These are phyloP conservation scores for Solenodon paradoxus DNA, from an alignment of 2,113 vertebrate genomes.

Conservation along the genomic window DNA sequence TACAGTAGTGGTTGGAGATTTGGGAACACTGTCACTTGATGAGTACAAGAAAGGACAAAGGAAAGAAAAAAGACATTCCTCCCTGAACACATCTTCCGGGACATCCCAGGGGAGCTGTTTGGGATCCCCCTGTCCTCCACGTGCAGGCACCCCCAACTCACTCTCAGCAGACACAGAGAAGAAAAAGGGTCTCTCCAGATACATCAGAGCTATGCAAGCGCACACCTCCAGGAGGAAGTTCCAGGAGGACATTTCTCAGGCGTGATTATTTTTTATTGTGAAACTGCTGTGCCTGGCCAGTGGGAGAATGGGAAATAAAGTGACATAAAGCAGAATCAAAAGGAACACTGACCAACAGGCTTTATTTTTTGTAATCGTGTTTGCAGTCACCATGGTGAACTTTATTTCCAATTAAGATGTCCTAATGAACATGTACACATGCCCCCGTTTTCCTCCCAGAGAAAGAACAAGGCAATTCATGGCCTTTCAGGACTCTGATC, in stretches of 20 bases:
- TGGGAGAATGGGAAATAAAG: constrained; percentile 63
- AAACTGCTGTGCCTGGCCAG: constrained; percentile 68
- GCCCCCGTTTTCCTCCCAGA: neutral
- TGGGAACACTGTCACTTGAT: neutral
- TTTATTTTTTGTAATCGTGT: constrained; percentile 67
- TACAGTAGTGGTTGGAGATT: neutral
- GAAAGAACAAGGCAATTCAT: constrained; percentile 57
- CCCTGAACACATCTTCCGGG: neutral
- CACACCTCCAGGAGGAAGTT: neutral
- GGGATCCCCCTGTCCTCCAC: neutral
- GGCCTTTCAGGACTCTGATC: constrained; percentile 40
- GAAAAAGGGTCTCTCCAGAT: neutral
- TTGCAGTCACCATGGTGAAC: constrained; percentile 62
- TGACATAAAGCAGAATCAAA: constrained; percentile 69
- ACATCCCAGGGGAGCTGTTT: constrained; percentile 19
- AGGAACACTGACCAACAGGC: constrained; percentile 74
- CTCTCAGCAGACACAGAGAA: neutral
- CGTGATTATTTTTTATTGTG: constrained; percentile 73
- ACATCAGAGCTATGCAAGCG: constrained; percentile 37
- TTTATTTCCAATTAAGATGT: constrained; percentile 75
- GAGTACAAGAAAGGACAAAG: neutral
- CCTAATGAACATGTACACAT: constrained; percentile 60
- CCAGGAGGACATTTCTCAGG: constrained; percentile 60
- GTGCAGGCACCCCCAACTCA: neutral
- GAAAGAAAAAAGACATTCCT: neutral